Conservation (phyloP, 2,888 invertebrate species). For the Agrilus cyanescens region DNA sequence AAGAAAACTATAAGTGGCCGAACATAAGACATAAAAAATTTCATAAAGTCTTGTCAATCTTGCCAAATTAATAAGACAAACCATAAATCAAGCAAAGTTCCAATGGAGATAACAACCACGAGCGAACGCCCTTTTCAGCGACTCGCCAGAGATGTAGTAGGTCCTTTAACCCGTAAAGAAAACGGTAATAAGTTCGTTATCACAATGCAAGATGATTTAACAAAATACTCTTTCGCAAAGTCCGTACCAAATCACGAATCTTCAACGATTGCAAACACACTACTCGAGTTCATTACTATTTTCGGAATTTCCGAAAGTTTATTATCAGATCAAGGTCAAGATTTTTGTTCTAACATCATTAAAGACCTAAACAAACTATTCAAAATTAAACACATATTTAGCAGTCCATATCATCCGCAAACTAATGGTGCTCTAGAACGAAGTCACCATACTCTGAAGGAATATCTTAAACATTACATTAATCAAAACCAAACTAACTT, state of each 20-base stretch:
- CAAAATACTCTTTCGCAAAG: conserved; percentile 19
- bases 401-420: too few species aligned
- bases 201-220: too few species aligned
- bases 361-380: too few species aligned
- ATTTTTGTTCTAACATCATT: too few species aligned
- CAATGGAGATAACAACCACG: conserved; percentile 23
- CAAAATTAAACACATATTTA: too few species aligned
- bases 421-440: too few species aligned
- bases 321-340: too few species aligned
- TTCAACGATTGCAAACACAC: conserved; percentile 21
- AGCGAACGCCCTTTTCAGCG: too few species aligned
- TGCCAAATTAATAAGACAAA: conserved; percentile 18
- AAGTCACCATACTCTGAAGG: conserved; percentile 20
- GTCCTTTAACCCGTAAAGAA: conserved; percentile 16
- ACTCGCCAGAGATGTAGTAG: conserved; percentile 21
- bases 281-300: too few species aligned
- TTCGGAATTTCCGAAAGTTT: too few species aligned
- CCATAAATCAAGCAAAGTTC: conserved; percentile 12
- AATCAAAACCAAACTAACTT: conserved; percentile 21
- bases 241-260: conserved; percentile 22
- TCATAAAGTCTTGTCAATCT: conserved; percentile 18
- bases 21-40: conserved; percentile 19
- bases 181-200: conserved; percentile 16
- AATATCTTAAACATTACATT: conserved; percentile 24
- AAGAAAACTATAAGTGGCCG: conserved; percentile 16